phyloP scores from a whole-genome alignment of 2,113 vertebrate species.

The Phylloscopus whistleri region DNA sequence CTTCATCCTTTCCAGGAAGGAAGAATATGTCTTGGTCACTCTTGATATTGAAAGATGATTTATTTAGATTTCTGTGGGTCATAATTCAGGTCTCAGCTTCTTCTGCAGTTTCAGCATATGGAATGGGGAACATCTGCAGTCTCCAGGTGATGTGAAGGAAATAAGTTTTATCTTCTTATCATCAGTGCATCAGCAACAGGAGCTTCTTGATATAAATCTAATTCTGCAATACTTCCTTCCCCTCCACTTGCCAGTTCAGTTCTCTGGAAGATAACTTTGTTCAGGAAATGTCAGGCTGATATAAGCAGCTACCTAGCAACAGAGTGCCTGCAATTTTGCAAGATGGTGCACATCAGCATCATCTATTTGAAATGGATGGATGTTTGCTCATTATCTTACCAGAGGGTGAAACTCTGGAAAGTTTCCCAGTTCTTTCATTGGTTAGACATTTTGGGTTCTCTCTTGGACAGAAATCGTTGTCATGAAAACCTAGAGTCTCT shows the following conservation, averaged over 20 bases:
- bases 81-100: neutral
- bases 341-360: neutral
- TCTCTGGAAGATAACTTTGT: slow-evolving; percentile 31
- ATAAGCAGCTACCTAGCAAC: slow-evolving; percentile 5
- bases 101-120: slow-evolving; percentile 1
- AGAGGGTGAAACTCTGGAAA: neutral
- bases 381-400: neutral
- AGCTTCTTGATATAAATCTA: slow-evolving; percentile 56
- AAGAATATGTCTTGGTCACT: neutral
- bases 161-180: slow-evolving; percentile 41
- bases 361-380: neutral
- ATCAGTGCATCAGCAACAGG: slow-evolving; percentile 35
- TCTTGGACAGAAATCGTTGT: neutral
- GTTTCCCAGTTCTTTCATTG: neutral
- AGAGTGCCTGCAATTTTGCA: slow-evolving; percentile 1
- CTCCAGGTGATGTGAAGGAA: slow-evolving; percentile 22
- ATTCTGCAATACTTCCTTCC: slow-evolving; percentile 39
- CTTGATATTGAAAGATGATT: neutral
- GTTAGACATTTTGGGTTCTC: neutral
- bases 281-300: slow-evolving; percentile 46
- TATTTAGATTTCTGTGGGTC: neutral
- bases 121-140: slow-evolving; percentile 33
- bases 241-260: slow-evolving; percentile 16
- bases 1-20: slow-evolving; percentile 12
- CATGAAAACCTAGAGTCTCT: neutral